Percentiles rank a stretch among this genome's conserved stretches.
Evolutionary conservation across 2,113 vertebrate species (phyloP).

Genomic region (Rhabdomys dilectus): DNA sequence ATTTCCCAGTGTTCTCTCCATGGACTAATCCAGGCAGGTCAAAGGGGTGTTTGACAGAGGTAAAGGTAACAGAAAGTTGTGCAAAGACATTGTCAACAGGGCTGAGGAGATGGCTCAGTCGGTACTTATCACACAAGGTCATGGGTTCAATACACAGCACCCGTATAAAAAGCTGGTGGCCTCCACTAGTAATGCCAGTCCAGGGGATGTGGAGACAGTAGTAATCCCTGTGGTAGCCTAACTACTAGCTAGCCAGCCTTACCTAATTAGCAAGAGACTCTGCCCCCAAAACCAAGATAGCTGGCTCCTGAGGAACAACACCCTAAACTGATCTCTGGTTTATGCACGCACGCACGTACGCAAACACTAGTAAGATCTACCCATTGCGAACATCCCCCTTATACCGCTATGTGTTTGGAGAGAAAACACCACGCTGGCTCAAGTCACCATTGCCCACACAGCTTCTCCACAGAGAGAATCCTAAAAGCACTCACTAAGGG

Average conservation of each 20-base stretch:
- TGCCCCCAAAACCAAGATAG: background rate
- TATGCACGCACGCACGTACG: background rate
- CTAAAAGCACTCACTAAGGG: background rate
- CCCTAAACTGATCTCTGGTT: background rate
- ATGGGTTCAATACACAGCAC: background rate
- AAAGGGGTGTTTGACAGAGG: background rate
- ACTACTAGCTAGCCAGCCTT: too few relatives aligned
- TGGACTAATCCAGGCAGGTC: constrained; percentile 20
- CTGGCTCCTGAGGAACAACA: too few relatives aligned
- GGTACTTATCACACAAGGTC: background rate
- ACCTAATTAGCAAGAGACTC: too few relatives aligned
- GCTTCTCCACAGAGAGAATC: background rate
- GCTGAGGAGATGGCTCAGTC: background rate
- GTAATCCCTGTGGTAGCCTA: too few relatives aligned
- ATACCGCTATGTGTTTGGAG: background rate
- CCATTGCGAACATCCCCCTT: background rate
- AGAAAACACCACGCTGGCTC: background rate
- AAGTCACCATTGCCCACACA: background rate
- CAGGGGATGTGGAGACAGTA: background rate
- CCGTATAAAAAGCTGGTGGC: background rate
- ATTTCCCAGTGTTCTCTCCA: background rate
- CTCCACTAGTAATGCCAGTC: background rate
- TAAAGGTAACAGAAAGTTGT: background rate
- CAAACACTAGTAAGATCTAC: background rate
- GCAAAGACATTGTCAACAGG: background rate